phyloP scores from a whole-genome alignment of 2,888 invertebrate genomes.

The Saturnia pavonia region DNA sequence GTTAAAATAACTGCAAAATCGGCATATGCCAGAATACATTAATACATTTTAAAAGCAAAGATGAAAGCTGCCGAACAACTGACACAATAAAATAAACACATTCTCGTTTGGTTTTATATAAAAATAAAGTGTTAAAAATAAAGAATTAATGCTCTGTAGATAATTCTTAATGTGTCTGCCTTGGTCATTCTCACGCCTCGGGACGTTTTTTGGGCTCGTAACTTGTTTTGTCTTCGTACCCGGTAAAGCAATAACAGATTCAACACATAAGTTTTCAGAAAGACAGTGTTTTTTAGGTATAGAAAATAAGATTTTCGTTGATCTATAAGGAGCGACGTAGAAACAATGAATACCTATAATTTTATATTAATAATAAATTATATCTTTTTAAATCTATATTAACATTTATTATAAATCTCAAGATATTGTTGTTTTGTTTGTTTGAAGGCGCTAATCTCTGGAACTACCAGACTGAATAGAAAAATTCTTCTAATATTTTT shows the following conservation, averaged over 20 bases:
- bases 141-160: slow-evolving; percentile 59
- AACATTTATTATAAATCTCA: too few relatives aligned
- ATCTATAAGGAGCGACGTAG: too few relatives aligned
- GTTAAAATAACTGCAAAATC: neutral
- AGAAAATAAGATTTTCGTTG: neutral
- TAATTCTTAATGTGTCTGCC: slow-evolving; percentile 60
- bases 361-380: too few relatives aligned
- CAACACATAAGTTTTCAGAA: neutral
- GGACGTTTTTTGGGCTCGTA: neutral
- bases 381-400: too few relatives aligned
- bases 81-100: slow-evolving; percentile 14
- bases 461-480: too few relatives aligned
- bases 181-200: slow-evolving; percentile 48
- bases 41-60: slow-evolving; percentile 12
- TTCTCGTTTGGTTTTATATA: slow-evolving; percentile 15
- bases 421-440: too few relatives aligned
- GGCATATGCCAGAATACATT: slow-evolving; percentile 10
- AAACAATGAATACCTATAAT: too few relatives aligned
- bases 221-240: slow-evolving; percentile 10
- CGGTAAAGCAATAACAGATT: slow-evolving; percentile 1
- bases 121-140: slow-evolving; percentile 22
- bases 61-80: slow-evolving; percentile 16
- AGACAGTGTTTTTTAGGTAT: neutral
- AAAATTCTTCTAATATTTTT: too few relatives aligned
- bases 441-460: too few relatives aligned